These are phyloP conservation scores for Drosophila elegans DNA, from an alignment of 1,140 invertebrate species.

Conservation along the genomic window DNA sequence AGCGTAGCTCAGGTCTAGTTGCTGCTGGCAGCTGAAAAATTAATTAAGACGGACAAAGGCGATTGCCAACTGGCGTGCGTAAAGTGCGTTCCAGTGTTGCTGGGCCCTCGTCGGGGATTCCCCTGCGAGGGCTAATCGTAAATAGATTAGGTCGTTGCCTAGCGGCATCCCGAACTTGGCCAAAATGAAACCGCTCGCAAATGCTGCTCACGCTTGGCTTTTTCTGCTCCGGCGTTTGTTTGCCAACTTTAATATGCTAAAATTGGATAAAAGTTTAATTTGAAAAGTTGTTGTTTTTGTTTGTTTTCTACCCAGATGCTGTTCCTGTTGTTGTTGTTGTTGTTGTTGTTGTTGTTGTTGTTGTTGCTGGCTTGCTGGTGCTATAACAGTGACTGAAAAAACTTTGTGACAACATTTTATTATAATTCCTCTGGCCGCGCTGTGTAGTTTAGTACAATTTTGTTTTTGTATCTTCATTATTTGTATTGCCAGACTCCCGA, in stretches of 20 bases:
- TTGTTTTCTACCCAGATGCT: constrained; percentile 37
- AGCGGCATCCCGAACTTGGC: neutral
- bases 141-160: constrained; percentile 38
- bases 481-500: constrained; percentile 59
- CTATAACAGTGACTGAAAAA: constrained; percentile 40
- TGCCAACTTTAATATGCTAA: constrained; percentile 76
- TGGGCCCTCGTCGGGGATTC: neutral
- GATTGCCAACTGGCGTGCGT: constrained; percentile 55
- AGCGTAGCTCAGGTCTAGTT: constrained; percentile 17
- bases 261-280: constrained; percentile 81
- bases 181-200: constrained; percentile 12
- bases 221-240: constrained; percentile 47
- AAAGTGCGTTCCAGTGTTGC: constrained; percentile 50
- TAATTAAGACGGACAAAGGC: constrained; percentile 81
- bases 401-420: constrained; percentile 83
- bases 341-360: constrained; percentile 16
- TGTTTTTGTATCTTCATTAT: constrained; percentile 80
- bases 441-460: constrained; percentile 70
- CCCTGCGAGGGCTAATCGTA: constrained; percentile 33
- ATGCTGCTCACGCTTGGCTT: constrained; percentile 53
- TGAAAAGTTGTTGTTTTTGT: constrained; percentile 82
- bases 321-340: too few species aligned
- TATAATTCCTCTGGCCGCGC: constrained; percentile 70
- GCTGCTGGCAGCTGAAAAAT: constrained; percentile 58
- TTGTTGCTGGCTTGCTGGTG: constrained; percentile 20